Conservation (phyloP, 1,140 invertebrate genomes). For the Galleria mellonella region DNA sequence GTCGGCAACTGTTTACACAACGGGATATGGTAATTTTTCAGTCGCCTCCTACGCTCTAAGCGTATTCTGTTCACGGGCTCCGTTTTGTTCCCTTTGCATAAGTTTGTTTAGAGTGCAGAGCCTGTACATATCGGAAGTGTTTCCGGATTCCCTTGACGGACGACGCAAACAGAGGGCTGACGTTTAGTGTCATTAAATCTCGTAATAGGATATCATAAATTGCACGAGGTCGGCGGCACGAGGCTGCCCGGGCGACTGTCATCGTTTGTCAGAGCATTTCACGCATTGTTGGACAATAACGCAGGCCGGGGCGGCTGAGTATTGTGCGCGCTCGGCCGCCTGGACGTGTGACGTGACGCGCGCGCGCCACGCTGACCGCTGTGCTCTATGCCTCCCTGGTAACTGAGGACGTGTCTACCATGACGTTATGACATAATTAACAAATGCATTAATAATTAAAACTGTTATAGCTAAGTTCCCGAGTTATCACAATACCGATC, state of each 20-base stretch:
- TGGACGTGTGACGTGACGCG: constrained; percentile 44
- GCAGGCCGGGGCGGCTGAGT: constrained; percentile 31
- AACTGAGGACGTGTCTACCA: constrained; percentile 15
- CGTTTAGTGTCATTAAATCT: constrained; percentile 65
- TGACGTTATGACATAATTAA: constrained; percentile 15
- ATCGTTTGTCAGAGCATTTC: constrained; percentile 71
- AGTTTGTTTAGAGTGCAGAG: constrained; percentile 18
- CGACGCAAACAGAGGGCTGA: constrained; percentile 32
- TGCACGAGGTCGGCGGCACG: constrained; percentile 52
- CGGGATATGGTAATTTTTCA: constrained; percentile 57
- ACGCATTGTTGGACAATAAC: constrained; percentile 71
- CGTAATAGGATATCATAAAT: constrained; percentile 72
- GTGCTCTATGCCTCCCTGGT: constrained; percentile 25
- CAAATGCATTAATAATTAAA: no score
- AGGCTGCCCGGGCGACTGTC: constrained; percentile 55
- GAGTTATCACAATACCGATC: no score
- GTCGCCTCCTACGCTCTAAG: constrained; percentile 22
- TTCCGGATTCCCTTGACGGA: constrained; percentile 20
- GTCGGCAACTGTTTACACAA: constrained; percentile 57
- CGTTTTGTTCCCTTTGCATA: constrained; percentile 21
- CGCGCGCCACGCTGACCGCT: constrained; percentile 26
- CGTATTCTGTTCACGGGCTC: constrained; percentile 32
- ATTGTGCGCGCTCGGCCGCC: constrained; percentile 39
- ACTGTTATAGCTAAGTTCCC: no score
- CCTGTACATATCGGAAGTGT: constrained; percentile 19